Conservation (phyloP, 2,888 invertebrate species). For the Saturnia pavonia region DNA sequence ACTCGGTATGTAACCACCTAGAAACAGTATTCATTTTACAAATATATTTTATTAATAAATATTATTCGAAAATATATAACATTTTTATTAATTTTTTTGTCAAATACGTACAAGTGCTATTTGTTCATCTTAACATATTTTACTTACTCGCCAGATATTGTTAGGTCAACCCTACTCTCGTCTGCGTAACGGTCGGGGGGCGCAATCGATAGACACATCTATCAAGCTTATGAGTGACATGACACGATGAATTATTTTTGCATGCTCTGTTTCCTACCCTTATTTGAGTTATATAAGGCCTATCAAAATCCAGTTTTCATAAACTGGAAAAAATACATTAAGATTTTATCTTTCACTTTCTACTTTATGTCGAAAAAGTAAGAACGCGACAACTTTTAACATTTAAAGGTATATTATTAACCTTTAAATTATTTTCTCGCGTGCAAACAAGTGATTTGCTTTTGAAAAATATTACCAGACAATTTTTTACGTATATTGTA, state of each 20-base stretch:
- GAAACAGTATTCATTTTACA: too few relatives aligned
- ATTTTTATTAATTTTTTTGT: neutral
- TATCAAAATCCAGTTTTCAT: neutral
- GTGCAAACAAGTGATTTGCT: neutral
- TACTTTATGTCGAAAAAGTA: neutral
- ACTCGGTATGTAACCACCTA: too few relatives aligned
- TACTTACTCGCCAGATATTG: neutral
- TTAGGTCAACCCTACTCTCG: conserved; percentile 28
- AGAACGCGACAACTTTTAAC: neutral
- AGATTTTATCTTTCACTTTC: neutral
- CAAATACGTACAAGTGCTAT: too few relatives aligned
- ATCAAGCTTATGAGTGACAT: conserved; percentile 43
- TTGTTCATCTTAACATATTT: neutral
- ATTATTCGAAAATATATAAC: neutral
- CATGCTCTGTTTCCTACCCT: conserved; percentile 5
- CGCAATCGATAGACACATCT: conserved; percentile 44
- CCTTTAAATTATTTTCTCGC: neutral
- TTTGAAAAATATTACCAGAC: neutral
- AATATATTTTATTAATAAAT: neutral
- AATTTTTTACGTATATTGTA: neutral
- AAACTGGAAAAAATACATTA: neutral
- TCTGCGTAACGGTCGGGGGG: conserved; percentile 38
- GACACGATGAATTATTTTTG: conserved; percentile 24
- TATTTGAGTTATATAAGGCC: neutral
- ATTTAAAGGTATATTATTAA: neutral